A percentile compares a stretch with the other conserved stretches of the same genome.
Evolutionary conservation across 2,888 invertebrate genomes (phyloP).

Genomic region (Amblyjoppa fuscipennis): DNA sequence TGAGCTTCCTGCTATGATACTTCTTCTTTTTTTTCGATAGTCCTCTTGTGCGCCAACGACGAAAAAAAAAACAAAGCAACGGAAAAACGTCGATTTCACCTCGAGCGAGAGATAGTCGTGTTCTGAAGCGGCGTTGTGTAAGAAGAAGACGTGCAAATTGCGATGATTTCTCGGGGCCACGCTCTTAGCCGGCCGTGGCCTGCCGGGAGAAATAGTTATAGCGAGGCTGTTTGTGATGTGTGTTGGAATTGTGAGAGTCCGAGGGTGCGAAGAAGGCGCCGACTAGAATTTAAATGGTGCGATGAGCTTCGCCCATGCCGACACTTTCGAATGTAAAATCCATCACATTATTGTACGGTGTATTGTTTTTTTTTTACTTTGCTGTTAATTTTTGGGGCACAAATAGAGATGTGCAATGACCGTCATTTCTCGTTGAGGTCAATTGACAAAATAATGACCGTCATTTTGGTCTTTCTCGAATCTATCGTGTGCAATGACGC

Average conservation of each 20-base stretch:
- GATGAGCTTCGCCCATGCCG: background rate
- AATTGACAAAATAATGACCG: too few species aligned
- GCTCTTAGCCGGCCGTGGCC: conserved; percentile 23
- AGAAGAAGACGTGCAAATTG: conserved; percentile 60
- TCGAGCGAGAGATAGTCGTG: conserved; percentile 13
- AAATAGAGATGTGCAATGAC: too few species aligned
- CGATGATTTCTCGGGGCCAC: conserved; percentile 56
- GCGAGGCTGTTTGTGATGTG: conserved; percentile 45
- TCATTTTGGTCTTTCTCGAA: too few species aligned
- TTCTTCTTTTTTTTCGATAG: background rate
- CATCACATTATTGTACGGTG: background rate
- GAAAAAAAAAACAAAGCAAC: conserved; percentile 9
- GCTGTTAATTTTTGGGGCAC: background rate
- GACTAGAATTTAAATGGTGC: conserved; percentile 37
- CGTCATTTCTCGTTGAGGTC: too few species aligned
- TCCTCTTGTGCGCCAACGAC: background rate
- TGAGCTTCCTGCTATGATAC: conserved; percentile 1
- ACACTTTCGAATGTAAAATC: conserved; percentile 1
- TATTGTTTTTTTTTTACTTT: background rate
- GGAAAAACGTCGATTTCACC: conserved; percentile 54
- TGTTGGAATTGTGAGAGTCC: conserved; percentile 65
- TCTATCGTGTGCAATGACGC: too few species aligned
- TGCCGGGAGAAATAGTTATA: conserved; percentile 25
- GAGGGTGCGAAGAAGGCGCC: background rate
- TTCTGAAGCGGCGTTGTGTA: conserved; percentile 43